Percentiles rank a stretch among this genome's conserved stretches.
These are phyloP conservation scores for Cosmia pyralina DNA, from an alignment of 2,888 invertebrate genomes.

Conservation along the genomic window DNA sequence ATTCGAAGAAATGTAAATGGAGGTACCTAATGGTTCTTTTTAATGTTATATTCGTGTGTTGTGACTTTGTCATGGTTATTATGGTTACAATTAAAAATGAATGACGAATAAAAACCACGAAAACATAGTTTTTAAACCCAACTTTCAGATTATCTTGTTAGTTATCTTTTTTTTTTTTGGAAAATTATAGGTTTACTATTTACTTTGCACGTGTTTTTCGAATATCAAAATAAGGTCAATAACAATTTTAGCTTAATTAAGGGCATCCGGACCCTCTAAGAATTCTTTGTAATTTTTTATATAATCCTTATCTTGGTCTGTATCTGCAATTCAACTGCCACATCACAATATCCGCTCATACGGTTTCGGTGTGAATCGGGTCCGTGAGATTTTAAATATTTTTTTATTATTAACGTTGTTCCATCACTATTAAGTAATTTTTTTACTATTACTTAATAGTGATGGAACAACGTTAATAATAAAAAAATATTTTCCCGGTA, in stretches of 20 bases:
- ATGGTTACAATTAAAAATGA: not conserved
- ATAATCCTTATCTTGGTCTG: not conserved
- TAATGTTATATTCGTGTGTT: not conserved
- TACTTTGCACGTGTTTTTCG: not conserved
- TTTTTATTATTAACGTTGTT: no score
- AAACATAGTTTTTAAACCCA: no score
- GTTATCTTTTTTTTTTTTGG: not conserved
- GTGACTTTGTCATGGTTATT: not conserved
- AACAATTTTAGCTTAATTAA: not conserved
- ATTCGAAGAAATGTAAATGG: conserved; percentile 39
- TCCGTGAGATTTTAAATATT: no score
- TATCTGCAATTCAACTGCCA: not conserved
- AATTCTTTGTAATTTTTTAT: not conserved
- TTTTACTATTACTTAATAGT: no score
- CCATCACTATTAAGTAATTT: no score
- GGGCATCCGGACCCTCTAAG: not conserved
- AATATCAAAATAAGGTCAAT: not conserved
- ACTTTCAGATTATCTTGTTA: not conserved
- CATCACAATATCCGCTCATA: no score
- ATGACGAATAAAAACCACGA: not conserved
- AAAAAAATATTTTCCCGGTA: no score
- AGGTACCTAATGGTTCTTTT: conserved; percentile 10
- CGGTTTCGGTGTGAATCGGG: no score
- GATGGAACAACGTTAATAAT: no score
- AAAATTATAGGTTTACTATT: not conserved